Evolutionary conservation across 2,113 vertebrate genomes (phyloP).

Genomic region (Jacana jacana): DNA sequence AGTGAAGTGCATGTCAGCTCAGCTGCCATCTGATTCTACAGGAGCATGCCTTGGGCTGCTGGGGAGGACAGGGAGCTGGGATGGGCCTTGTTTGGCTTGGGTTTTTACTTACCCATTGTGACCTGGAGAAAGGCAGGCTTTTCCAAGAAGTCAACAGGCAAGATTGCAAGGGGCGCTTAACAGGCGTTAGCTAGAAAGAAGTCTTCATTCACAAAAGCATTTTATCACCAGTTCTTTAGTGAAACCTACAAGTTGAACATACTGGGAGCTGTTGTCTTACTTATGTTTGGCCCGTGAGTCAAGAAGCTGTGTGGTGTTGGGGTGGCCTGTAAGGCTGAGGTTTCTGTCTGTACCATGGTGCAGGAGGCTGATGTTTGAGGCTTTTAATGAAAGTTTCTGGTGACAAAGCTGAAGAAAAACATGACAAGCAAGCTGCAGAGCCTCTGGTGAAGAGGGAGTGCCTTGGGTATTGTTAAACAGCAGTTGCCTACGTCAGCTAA

Average conservation of each 20-base stretch:
- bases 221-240: neutral
- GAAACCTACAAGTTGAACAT: neutral
- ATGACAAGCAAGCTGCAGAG: neutral
- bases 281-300: neutral
- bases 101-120: neutral
- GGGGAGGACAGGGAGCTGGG: neutral
- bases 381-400: neutral
- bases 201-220: constrained; percentile 1
- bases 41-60: neutral
- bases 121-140: neutral
- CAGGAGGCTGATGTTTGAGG: neutral
- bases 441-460: neutral
- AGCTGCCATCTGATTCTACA: constrained; percentile 42
- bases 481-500: constrained; percentile 14
- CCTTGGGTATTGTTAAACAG: neutral
- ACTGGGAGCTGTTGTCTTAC: neutral
- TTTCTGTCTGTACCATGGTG: neutral
- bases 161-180: neutral
- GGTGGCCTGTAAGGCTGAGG: neutral
- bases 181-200: constrained; percentile 28
- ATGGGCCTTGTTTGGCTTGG: neutral
- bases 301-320: neutral
- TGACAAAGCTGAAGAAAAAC: constrained; percentile 35
- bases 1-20: constrained; percentile 31
- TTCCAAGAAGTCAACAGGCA: neutral